Evolutionary conservation across 2,113 vertebrate species (phyloP).

Genomic region (Zosterops hypoxanthus): DNA sequence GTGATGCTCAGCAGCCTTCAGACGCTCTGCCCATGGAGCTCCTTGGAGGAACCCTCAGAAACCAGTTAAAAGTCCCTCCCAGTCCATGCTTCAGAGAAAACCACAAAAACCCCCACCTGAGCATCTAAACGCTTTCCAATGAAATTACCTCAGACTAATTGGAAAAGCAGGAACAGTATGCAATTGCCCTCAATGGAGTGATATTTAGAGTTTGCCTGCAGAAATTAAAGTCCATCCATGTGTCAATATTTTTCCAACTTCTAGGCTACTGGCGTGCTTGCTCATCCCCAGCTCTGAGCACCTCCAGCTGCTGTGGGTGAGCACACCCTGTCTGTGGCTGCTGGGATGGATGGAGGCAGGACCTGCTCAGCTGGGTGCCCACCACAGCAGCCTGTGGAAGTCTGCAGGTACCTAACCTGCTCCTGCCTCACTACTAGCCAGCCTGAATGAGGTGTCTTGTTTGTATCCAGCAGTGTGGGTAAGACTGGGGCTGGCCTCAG

Average conservation of each 20-base stretch:
- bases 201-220: not conserved
- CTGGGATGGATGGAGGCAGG: not conserved
- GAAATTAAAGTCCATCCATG: slow-evolving; percentile 26
- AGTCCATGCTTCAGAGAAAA: not conserved
- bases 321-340: not conserved
- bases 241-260: slow-evolving; percentile 27
- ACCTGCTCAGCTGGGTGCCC: not conserved
- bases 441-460: not conserved
- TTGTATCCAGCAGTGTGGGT: accelerated
- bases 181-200: not conserved
- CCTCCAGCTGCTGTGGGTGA: accelerated
- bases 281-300: not conserved
- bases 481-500: not conserved
- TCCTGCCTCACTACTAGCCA: not conserved
- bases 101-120: not conserved
- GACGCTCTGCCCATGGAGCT: not conserved
- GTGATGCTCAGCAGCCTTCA: not conserved
- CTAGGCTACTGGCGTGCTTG: not conserved
- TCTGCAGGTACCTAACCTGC: not conserved
- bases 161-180: slow-evolving; percentile 1
- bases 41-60: not conserved
- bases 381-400: not conserved
- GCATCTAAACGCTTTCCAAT: not conserved
- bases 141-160: not conserved
- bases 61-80: not conserved